Evolutionary conservation across 2,888 invertebrate genomes (phyloP).

Genomic region (Harpagoxenus sublaevis): DNA sequence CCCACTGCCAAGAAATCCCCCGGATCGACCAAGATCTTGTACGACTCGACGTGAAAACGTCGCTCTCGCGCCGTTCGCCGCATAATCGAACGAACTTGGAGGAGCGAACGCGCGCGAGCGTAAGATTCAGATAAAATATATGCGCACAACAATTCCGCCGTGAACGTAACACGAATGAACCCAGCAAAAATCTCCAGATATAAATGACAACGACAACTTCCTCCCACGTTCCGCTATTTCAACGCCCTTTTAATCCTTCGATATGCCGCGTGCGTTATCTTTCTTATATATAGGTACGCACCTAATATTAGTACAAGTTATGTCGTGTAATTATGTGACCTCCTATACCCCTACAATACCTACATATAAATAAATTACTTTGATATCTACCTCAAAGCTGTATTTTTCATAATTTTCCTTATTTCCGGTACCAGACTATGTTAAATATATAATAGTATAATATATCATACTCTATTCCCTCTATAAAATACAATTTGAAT

Average conservation of each 20-base stretch:
- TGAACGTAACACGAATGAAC: conserved; percentile 29
- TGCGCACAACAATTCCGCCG: conserved; percentile 32
- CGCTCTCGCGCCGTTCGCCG: conserved; percentile 72
- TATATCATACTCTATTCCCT: neutral
- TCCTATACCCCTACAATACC: neutral
- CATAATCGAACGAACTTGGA: conserved; percentile 49
- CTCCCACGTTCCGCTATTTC: neutral
- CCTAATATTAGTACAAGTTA: neutral
- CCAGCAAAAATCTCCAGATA: neutral
- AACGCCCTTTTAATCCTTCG: neutral
- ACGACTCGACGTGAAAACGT: conserved; percentile 84
- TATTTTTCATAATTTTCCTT: neutral
- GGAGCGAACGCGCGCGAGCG: conserved; percentile 1
- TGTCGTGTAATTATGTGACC: neutral
- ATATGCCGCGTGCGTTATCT: too few relatives aligned
- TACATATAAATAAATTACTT: neutral
- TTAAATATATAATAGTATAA: neutral
- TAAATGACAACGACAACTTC: neutral
- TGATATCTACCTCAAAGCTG: neutral
- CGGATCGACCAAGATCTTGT: conserved; percentile 61
- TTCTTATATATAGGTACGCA: too few relatives aligned
- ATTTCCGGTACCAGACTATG: neutral
- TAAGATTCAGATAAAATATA: conserved; percentile 39
- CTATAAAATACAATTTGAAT: neutral
- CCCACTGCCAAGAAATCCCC: conserved; percentile 65